Evolutionary conservation across 2,888 invertebrate genomes (phyloP).

Genomic region (Agonopterix arenella): DNA sequence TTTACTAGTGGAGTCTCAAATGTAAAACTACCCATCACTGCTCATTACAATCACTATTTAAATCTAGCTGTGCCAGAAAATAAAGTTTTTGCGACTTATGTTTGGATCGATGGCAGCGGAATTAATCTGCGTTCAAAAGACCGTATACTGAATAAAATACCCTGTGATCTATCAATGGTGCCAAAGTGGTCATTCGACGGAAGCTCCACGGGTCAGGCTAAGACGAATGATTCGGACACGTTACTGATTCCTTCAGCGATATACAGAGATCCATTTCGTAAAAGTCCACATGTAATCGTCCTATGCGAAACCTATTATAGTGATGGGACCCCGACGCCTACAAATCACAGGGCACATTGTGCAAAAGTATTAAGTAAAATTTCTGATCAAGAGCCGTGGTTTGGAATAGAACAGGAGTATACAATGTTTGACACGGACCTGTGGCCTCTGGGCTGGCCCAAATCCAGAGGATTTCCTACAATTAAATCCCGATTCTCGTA

Average conservation of each 20-base stretch:
- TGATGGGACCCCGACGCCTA: constrained; percentile 83
- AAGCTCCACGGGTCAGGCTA: constrained; percentile 93
- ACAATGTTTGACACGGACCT: constrained; percentile 89
- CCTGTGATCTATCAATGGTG: constrained; percentile 62
- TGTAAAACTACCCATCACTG: constrained; percentile 28
- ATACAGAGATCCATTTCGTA: constrained; percentile 93
- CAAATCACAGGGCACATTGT: constrained; percentile 85
- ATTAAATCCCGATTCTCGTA: constrained; percentile 90
- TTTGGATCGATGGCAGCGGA: constrained; percentile 90
- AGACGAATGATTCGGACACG: constrained; percentile 89
- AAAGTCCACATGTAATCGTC: constrained; percentile 90
- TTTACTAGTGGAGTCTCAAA: constrained; percentile 29
- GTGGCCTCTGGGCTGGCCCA: constrained; percentile 95
- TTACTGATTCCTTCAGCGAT: constrained; percentile 92
- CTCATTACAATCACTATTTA: constrained; percentile 41
- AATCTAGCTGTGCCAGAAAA: constrained; percentile 72
- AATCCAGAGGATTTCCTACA: constrained; percentile 87
- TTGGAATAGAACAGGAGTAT: constrained; percentile 95
- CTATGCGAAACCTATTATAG: constrained; percentile 86
- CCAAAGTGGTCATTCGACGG: constrained; percentile 96
- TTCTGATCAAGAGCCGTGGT: constrained; percentile 85
- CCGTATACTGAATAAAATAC: constrained; percentile 78
- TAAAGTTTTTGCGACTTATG: constrained; percentile 81
- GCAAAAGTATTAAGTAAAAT: constrained; percentile 73
- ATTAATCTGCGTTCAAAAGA: constrained; percentile 83